phyloP scores from a whole-genome alignment of 2,888 invertebrate genomes.

The Pecten maximus region DNA sequence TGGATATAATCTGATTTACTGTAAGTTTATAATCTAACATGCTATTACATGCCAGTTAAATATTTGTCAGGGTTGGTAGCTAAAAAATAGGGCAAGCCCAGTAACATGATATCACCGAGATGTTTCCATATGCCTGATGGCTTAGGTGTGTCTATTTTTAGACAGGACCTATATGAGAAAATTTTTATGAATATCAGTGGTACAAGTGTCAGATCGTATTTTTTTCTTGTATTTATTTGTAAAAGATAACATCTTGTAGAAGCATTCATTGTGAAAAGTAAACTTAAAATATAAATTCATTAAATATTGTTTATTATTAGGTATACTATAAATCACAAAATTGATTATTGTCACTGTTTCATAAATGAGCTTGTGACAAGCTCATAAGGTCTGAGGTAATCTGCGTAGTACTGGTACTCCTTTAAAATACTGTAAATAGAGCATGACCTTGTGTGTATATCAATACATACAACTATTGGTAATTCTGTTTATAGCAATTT shows the following conservation, averaged over 20 bases:
- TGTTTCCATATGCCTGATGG: constrained; percentile 2
- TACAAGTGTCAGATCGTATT: background rate
- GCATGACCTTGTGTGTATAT: background rate
- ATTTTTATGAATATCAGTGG: background rate
- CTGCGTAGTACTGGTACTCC: no score
- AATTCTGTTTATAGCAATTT: background rate
- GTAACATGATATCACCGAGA: background rate
- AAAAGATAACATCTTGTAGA: no score
- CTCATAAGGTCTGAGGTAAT: no score
- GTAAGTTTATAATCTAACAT: background rate
- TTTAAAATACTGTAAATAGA: background rate
- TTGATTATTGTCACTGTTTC: no score
- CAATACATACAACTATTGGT: no score
- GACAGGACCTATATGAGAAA: background rate
- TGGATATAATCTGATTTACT: background rate
- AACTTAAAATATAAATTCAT: no score
- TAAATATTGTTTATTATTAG: no score
- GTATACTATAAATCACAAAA: no score
- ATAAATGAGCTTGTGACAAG: no score
- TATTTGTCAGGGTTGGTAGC: constrained; percentile 10
- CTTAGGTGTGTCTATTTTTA: constrained; percentile 31
- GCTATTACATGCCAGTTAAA: background rate
- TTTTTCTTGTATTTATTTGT: background rate
- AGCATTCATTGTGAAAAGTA: no score
- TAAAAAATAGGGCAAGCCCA: background rate